Evolutionary conservation across 2,113 vertebrate genomes (phyloP).

Genomic region (Vireo altiloquus): DNA sequence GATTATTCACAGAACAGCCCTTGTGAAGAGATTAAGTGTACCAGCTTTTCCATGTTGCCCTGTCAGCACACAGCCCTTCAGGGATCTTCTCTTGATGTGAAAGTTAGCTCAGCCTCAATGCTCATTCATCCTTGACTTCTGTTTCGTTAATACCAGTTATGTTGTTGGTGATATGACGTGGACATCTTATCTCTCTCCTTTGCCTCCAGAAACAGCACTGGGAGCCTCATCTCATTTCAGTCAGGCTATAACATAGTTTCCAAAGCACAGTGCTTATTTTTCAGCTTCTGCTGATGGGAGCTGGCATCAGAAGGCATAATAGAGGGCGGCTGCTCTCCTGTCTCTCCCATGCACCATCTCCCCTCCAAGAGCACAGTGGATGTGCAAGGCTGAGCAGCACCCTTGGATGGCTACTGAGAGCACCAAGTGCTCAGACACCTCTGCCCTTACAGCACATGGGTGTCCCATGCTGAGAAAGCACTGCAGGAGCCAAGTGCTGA

Average conservation of each 20-base stretch:
- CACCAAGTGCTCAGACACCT: not conserved
- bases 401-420: not conserved
- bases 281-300: not conserved
- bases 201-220: not conserved
- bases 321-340: rapidly evolving
- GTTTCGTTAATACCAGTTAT: not conserved
- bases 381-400: not conserved
- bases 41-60: not conserved
- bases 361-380: not conserved
- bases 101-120: not conserved
- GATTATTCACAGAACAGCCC: constrained; percentile 28
- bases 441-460: not conserved
- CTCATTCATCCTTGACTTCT: constrained; percentile 19
- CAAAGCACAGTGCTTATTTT: not conserved
- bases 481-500: not conserved
- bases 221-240: not conserved
- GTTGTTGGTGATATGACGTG: not conserved
- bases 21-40: constrained; percentile 15
- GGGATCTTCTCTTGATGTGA: not conserved
- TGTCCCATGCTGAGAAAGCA: not conserved
- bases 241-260: not conserved
- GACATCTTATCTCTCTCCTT: not conserved
- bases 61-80: constrained; percentile 8
- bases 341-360: not conserved
- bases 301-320: not conserved